phyloP scores from a whole-genome alignment of 2,888 invertebrate species.

The Sphaeridia pumilis region DNA sequence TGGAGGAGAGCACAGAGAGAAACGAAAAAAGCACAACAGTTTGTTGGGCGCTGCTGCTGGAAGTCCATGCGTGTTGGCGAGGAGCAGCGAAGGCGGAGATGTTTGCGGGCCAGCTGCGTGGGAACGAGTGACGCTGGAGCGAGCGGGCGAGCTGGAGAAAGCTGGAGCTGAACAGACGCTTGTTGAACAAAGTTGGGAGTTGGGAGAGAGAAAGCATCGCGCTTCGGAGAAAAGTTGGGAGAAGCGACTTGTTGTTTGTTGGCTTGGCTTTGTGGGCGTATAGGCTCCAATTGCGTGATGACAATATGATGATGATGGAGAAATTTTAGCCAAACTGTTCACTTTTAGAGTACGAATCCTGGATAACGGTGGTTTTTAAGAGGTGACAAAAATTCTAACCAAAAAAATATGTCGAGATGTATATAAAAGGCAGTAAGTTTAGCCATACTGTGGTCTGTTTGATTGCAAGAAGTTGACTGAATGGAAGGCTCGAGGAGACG shows the following conservation, averaged over 20 bases:
- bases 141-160: slow-evolving; percentile 20
- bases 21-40: not conserved
- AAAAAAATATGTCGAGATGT: too few relatives aligned
- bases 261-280: not conserved
- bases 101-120: not conserved
- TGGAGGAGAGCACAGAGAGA: not conserved
- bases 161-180: slow-evolving; percentile 19
- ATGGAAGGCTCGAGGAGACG: slow-evolving; percentile 1
- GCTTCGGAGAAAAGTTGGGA: too few relatives aligned
- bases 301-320: slow-evolving; percentile 1
- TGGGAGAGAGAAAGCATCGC: not conserved
- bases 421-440: too few relatives aligned
- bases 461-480: too few relatives aligned
- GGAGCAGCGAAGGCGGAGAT: not conserved
- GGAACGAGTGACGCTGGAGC: slow-evolving; percentile 14
- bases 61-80: not conserved
- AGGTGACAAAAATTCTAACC: too few relatives aligned
- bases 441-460: too few relatives aligned
- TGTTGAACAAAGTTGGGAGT: not conserved
- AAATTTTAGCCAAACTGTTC: too few relatives aligned
- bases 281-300: not conserved
- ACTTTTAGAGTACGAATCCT: too few relatives aligned
- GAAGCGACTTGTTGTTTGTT: too few relatives aligned
- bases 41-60: not conserved
- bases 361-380: too few relatives aligned